Base-by-base conservation (phyloP, 2,113 vertebrate genomes). In the Centrocercus urophasianus region DNA sequence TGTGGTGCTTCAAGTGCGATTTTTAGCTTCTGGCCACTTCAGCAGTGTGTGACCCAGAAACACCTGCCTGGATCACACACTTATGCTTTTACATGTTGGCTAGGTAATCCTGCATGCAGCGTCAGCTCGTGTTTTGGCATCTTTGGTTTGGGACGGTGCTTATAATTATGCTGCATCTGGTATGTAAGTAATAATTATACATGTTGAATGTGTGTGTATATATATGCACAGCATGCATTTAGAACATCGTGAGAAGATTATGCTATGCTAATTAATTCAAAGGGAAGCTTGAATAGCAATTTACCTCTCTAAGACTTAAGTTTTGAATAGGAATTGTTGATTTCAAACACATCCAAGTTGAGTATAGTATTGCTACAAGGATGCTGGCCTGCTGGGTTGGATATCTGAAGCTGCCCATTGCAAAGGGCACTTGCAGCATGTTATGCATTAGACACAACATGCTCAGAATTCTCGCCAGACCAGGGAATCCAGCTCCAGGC, bases 101-200 rank as follows among this genome's bases (percentile, higher is more conserved):
- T 61, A 38, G 57, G 27, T 82, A 25, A 13, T 87, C 61, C 50
- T 67, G 24, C 13, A 1, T 12, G 43, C 82, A 52, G 27, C 24
- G 11, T 57, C 6, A 11, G 8, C 65, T 81, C 18, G 3, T 52
- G 16, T 69, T 2, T 0, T 34, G 1, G 1, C 0, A 0, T 3
- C 38, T 77, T 56, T 64, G 4, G 5, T 71, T 67, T 38, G 19
- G 56, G 52, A 25, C 3, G 8, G 20, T 30, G 47, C 28, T 78
- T 70, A 50, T 47, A 21, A 20, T 59, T 63, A 59, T 60, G 30
- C 8, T 76, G 9, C 11, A 7, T 0, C 0, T 32, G 2, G 22
- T 34, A 32, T 4, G 4, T 20, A 20, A 20, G 3, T 38, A 40
- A 34, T 42, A 54, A 4, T 2, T 1, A 6, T 50, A 38, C 10